phyloP scores from a whole-genome alignment of 2,888 invertebrate species.

The Listrodromus nycthemerus region DNA sequence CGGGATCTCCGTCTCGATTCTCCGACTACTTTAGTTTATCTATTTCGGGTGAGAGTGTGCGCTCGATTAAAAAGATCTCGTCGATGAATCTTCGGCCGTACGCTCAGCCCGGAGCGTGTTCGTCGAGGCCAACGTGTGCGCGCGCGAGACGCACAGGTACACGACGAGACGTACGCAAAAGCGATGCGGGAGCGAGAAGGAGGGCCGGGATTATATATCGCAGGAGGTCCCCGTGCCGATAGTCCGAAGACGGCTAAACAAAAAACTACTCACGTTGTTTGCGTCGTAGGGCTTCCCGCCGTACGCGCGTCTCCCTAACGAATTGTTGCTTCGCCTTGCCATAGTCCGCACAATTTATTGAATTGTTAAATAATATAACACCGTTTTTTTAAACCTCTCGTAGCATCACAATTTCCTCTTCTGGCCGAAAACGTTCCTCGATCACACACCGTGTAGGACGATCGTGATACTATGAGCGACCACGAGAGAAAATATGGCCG shows the following conservation, averaged over 20 bases:
- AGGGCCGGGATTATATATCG: slow-evolving; percentile 44
- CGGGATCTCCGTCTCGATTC: slow-evolving; percentile 13
- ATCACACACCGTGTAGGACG: slow-evolving; percentile 32
- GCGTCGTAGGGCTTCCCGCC: slow-evolving; percentile 84
- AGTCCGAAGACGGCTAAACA: slow-evolving; percentile 52
- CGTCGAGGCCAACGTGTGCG: slow-evolving; percentile 47
- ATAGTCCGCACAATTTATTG: slow-evolving; percentile 70
- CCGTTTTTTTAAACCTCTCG: slow-evolving; percentile 73
- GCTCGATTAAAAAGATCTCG: slow-evolving; percentile 11
- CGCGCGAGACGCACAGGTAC: slow-evolving; percentile 25
- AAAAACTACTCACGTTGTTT: slow-evolving; percentile 84
- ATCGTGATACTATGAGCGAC: slow-evolving; percentile 52
- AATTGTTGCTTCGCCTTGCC: slow-evolving; percentile 83
- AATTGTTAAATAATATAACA: slow-evolving; percentile 70
- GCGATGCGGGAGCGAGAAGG: slow-evolving; percentile 33
- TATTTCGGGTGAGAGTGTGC: slow-evolving; percentile 62
- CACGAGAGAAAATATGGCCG: slow-evolving; percentile 83
- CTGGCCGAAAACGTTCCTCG: slow-evolving; percentile 72
- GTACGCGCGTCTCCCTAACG: slow-evolving; percentile 80
- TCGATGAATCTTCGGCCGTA: slow-evolving; percentile 9
- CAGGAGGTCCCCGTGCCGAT: slow-evolving; percentile 27
- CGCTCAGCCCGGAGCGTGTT: slow-evolving; percentile 12
- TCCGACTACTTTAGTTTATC: slow-evolving; percentile 36
- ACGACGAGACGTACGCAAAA: slow-evolving; percentile 18
- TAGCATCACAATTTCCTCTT: slow-evolving; percentile 79